Evolutionary conservation across 1,140 invertebrate species (phyloP).

Genomic region (Ptiloglossa arizonensis): DNA sequence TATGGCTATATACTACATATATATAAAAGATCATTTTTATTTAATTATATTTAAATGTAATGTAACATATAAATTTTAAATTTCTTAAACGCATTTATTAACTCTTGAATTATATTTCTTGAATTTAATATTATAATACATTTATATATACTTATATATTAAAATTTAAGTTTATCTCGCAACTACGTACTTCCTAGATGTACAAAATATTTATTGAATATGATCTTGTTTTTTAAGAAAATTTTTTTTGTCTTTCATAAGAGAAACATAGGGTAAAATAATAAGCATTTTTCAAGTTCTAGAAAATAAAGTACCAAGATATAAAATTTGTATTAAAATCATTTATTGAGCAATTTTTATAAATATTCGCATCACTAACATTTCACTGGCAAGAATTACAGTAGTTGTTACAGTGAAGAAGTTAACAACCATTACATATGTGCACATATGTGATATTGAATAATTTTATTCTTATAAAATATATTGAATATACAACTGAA

Average conservation of each 20-base stretch:
- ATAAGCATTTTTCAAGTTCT: neutral
- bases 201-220: too few relatives aligned
- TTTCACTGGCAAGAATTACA: conserved; percentile 65
- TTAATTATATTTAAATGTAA: neutral
- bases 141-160: neutral
- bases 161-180: neutral
- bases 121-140: neutral
- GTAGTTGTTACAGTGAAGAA: conserved; percentile 20
- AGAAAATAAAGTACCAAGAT: neutral
- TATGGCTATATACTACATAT: conserved; percentile 4
- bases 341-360: conserved; percentile 69
- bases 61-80: conserved; percentile 2
- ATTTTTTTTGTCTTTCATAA: neutral
- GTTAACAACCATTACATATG: conserved; percentile 42
- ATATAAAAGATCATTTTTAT: neutral
- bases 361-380: conserved; percentile 42
- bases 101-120: neutral
- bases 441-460: conserved; percentile 21
- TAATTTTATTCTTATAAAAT: neutral
- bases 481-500: conserved; percentile 7
- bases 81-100: conserved; percentile 10
- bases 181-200: neutral
- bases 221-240: too few relatives aligned
- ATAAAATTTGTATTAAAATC: conserved; percentile 55
- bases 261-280: neutral